Percentiles rank a stretch among this genome's conserved stretches.
Evolutionary conservation across 2,797 vertebrate genomes (phyloP).

Genomic region (Otolemur crassicaudatus): DNA sequence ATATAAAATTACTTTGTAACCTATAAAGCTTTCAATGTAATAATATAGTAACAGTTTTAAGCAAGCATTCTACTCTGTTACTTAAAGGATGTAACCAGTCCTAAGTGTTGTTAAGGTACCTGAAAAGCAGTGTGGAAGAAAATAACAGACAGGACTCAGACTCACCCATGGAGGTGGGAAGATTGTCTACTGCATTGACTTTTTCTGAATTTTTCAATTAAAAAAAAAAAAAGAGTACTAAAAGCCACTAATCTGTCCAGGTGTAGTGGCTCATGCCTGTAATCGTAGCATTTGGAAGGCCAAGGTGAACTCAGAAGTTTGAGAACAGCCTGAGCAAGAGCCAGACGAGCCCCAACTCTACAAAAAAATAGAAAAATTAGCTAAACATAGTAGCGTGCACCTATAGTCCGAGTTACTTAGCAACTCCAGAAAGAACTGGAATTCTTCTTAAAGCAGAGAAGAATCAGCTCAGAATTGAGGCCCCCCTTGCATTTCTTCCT

Average conservation of each 20-base stretch:
- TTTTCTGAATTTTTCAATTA: slow-evolving; percentile 57
- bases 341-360: background rate
- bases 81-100: background rate
- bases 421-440: background rate
- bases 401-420: background rate
- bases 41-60: slow-evolving; percentile 3
- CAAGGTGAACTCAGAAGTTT: background rate
- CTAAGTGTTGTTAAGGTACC: background rate
- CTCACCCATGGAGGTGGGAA: background rate
- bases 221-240: slow-evolving; percentile 23
- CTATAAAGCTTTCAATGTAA: slow-evolving; percentile 22
- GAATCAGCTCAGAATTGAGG: background rate
- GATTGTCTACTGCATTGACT: background rate
- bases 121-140: slow-evolving; percentile 4
- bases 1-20: slow-evolving; percentile 25
- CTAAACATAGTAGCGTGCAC: background rate
- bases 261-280: background rate
- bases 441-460: slow-evolving; percentile 33
- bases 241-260: slow-evolving; percentile 24
- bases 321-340: background rate
- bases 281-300: background rate
- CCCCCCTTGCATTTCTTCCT: background rate
- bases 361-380: background rate
- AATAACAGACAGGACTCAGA: background rate
- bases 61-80: slow-evolving; percentile 31